Conservation (phyloP, 2,113 vertebrate genomes). For the Notiomystis cincta region DNA sequence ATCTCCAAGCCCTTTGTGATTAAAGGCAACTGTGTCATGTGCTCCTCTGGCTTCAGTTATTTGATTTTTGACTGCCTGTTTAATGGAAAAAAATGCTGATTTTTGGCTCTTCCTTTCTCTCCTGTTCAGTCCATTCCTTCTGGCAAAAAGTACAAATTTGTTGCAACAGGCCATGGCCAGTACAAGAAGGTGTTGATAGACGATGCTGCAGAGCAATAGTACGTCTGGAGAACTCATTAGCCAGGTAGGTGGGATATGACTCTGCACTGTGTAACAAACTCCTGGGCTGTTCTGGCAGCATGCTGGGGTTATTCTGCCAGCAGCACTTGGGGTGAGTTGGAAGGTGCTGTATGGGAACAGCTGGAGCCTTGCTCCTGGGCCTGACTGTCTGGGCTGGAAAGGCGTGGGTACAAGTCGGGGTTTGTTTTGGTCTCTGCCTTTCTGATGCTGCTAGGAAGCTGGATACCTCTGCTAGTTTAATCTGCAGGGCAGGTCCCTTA, state of each 20-base stretch:
- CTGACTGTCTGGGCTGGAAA: neutral
- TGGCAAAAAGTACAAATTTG: slow-evolving; percentile 84
- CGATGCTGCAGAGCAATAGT: slow-evolving; percentile 51
- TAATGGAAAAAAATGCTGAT: neutral
- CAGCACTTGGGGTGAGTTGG: neutral
- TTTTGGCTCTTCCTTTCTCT: neutral
- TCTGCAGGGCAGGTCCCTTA: neutral
- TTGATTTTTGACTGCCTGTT: neutral
- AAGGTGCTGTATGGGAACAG: neutral
- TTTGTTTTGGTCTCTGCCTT: neutral
- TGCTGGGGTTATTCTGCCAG: neutral
- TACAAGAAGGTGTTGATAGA: slow-evolving; percentile 85
- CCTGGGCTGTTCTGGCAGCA: neutral
- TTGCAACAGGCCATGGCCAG: slow-evolving; percentile 87
- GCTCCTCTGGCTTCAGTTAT: neutral
- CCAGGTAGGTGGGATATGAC: slow-evolving; percentile 43
- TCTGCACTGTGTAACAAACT: neutral
- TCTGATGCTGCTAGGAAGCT: neutral
- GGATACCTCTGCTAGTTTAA: neutral
- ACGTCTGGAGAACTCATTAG: neutral
- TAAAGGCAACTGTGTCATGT: accelerated
- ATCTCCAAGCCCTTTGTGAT: neutral
- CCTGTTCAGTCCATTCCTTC: slow-evolving; percentile 65
- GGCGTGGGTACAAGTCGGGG: neutral
- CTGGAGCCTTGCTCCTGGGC: neutral